Base-by-base conservation (phyloP, 2,797 vertebrate genomes). In the Lithobates pipiens region DNA sequence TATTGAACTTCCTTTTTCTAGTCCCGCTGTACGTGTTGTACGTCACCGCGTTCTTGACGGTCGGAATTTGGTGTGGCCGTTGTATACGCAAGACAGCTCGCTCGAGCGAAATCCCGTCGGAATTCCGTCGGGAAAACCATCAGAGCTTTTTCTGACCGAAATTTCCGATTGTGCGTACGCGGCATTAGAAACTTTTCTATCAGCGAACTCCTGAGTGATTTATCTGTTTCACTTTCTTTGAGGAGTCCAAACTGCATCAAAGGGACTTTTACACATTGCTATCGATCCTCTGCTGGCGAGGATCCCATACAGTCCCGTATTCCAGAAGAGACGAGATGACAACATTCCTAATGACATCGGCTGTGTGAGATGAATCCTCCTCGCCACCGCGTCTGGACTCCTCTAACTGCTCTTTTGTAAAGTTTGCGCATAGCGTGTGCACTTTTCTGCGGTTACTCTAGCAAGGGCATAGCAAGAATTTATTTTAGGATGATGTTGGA, bases 151-250 rank as follows among this genome's bases (percentile, higher is more conserved):
- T 29, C 29, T 29, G 29, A 29, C 29, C 1, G 29, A 29, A 29
- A 29, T 1, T 1, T 29, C 29, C 29, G 29, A 1, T 29, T 2
- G 29, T 29, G 29, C 2, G 29, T 29, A 29, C 29, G 29, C 29
- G 29, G 1, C 29, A 29, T 29, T 69, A 25, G 77, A 80, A 36
- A 70, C 77, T 34, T 80, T 69, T 44, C 29, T 80, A 50, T 70
- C 27, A 46, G 42, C 1, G 16, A 27, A 21, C 67, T 67, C 69
- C 34, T 80, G 77, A 80, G 27, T 70, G 39, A 70, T 23, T 73
- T 73, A 54, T 21, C 42, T 10, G 61, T 10, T 29, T 29, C 2
- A 25, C 6, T 65, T 25, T 25, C 23, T 9, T 11, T 69, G 42
- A 70, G 16, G 36, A 50, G 71, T 42, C 71, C 39, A 2, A 2